phyloP scores from a whole-genome alignment of 2,797 vertebrate species.

The Eupleurogrammus muticus region DNA sequence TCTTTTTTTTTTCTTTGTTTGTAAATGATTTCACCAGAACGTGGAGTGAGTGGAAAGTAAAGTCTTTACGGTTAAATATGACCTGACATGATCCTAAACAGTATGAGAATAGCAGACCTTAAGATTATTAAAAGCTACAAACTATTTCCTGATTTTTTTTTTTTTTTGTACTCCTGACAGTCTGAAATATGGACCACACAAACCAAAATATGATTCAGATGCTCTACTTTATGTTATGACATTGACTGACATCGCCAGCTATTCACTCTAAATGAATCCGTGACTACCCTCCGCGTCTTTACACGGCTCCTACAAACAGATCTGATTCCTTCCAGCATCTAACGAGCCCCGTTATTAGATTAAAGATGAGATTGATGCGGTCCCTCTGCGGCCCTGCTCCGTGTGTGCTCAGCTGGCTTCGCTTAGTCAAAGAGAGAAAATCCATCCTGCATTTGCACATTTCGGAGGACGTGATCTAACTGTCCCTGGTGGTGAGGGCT shows the following conservation, averaged over 20 bases:
- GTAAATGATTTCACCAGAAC: too few species aligned
- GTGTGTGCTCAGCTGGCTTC: constrained; percentile 56
- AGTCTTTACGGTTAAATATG: too few species aligned
- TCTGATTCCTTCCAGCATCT: constrained; percentile 58
- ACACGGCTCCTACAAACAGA: constrained; percentile 39
- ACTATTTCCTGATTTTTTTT: too few species aligned
- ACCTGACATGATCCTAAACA: not conserved
- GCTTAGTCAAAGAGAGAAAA: constrained; percentile 45
- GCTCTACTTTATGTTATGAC: not conserved
- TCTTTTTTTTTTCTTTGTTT: not conserved
- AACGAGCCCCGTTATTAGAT: constrained; percentile 57
- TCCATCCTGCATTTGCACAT: constrained; percentile 28
- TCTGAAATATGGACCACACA: not conserved
- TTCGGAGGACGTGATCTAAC: constrained; percentile 26
- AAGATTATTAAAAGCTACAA: not conserved
- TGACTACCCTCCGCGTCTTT: constrained; percentile 5
- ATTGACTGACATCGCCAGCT: constrained; percentile 31
- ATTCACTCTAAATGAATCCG: constrained; percentile 32
- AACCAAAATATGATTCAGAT: constrained; percentile 14
- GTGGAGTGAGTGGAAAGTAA: too few species aligned
- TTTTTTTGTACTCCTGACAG: too few species aligned
- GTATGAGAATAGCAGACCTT: not conserved
- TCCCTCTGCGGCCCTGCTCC: constrained; percentile 31
- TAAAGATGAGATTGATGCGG: constrained; percentile 49
- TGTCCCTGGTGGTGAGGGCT: constrained; percentile 32